phyloP scores from a whole-genome alignment of 2,113 vertebrate species.

The Melanostigma gelatinosum region DNA sequence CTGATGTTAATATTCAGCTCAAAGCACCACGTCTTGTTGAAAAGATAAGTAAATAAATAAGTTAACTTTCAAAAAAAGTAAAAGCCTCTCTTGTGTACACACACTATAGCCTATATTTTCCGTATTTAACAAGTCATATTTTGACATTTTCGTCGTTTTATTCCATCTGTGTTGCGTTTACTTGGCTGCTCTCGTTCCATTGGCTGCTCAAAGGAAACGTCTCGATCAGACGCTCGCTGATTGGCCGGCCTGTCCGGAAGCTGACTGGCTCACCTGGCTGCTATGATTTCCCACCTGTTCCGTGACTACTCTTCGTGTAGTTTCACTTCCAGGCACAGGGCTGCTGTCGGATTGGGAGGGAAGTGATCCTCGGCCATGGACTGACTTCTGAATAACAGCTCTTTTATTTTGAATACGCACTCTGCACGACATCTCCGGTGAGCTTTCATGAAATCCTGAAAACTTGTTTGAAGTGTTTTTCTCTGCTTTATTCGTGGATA shows the following conservation, averaged over 20 bases:
- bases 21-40: neutral
- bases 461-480: neutral
- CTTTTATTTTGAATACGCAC: neutral
- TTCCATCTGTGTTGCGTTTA: too few species aligned
- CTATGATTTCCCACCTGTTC: slow-evolving; percentile 20
- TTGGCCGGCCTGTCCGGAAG: slow-evolving; percentile 52
- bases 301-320: neutral
- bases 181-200: neutral
- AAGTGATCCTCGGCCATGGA: slow-evolving; percentile 27
- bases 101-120: neutral
- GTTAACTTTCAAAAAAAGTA: neutral
- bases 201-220: slow-evolving; percentile 12
- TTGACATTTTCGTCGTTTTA: neutral
- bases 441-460: slow-evolving; percentile 10
- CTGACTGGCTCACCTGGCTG: slow-evolving; percentile 40
- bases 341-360: neutral
- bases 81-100: neutral
- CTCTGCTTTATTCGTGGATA: neutral
- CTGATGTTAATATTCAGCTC: neutral
- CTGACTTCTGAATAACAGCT: slow-evolving; percentile 32
- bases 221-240: slow-evolving; percentile 22
- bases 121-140: neutral
- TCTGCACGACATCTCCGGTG: slow-evolving; percentile 19
- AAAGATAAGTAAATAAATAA: neutral
- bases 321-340: neutral